A percentile compares a stretch with the other conserved stretches of the same genome.
Evolutionary conservation across 2,797 vertebrate genomes (phyloP).

Genomic region (Intellagama lesueurii): DNA sequence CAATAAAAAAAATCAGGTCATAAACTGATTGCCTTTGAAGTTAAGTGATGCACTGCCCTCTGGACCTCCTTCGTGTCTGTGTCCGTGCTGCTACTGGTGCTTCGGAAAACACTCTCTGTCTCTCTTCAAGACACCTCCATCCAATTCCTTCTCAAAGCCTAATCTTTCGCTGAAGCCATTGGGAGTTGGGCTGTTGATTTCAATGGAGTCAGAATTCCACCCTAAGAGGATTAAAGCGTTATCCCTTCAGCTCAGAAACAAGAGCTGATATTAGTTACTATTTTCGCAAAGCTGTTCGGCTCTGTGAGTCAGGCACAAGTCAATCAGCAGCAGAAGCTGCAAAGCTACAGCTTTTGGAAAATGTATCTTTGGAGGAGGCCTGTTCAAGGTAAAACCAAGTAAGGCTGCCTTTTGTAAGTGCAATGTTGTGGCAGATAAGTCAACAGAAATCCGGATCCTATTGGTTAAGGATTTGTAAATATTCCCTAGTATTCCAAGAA

Average conservation of each 20-base stretch:
- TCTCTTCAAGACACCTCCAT: background rate
- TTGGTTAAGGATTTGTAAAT: background rate
- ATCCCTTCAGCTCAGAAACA: constrained; percentile 26
- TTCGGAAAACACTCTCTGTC: background rate
- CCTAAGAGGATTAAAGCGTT: constrained; percentile 30
- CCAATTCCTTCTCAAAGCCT: constrained; percentile 11
- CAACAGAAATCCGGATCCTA: background rate
- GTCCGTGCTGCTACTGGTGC: background rate
- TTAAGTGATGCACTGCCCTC: constrained; percentile 16
- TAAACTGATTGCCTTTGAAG: constrained; percentile 17
- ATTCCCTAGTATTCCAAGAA: background rate
- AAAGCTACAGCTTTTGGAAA: background rate
- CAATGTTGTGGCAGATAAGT: background rate
- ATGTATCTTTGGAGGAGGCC: background rate
- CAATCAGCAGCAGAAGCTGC: background rate
- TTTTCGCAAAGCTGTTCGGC: constrained; percentile 15
- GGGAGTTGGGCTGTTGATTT: constrained; percentile 21
- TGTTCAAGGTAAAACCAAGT: background rate
- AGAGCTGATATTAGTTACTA: constrained; percentile 18
- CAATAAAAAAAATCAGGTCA: constrained; percentile 9
- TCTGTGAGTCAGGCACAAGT: constrained; percentile 9
- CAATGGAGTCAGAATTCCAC: constrained; percentile 19
- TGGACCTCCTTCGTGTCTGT: background rate
- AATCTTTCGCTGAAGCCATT: constrained; percentile 14
- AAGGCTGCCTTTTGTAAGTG: background rate